Base-by-base conservation (phyloP, 2,888 invertebrate species). In the Drosophila neonasuta region DNA sequence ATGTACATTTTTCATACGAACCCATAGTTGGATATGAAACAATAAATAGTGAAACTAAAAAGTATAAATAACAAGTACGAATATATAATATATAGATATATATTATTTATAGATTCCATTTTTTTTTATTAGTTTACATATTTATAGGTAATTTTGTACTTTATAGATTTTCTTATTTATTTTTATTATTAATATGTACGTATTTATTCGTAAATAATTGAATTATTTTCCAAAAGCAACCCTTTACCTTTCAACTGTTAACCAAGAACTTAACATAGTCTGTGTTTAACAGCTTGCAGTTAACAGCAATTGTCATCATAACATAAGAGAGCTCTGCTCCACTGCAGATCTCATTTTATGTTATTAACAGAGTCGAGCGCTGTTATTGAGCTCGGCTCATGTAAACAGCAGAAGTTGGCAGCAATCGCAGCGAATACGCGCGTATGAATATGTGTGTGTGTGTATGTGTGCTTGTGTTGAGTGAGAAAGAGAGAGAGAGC, bases 391-490 rank as follows among this genome's bases (percentile, higher is more conserved):
- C 36, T 36, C 36, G n/a, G 36, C 36, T n/a, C n/a, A 13, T 11
- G n/a, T 32, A 10, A 32, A 32, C 9, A 9, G 10, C 10, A 9
- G 3, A 3, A 32, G 32, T 10, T 34, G 34, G 7, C 34, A 57
- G 48, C 58, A 65, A 32, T 29, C 29, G 39, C 36, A 44, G 51
- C 41, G 41, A 17, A 5, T 44, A 50, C 13, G 6, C 2, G 10
- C 8, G 6, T 6, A 3, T 34, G 44, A 1, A 2, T 17, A 6
- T 36, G 44, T 42, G 34, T 62, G 42, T 56, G 46, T 44, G 44
- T 42, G 39, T 62, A 39, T 56, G 46, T 44, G 46, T 46, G 34
- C 57, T 52, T 46, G 54, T 48, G 49, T 46, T 48, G 41, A 45
- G 20, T 46, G 5, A 32, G 9, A 55, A 13, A 29, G n/a, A 48